These are phyloP conservation scores for Notamacropus eugenii DNA, from an alignment of 2,797 vertebrate genomes.

Conservation along the genomic window DNA sequence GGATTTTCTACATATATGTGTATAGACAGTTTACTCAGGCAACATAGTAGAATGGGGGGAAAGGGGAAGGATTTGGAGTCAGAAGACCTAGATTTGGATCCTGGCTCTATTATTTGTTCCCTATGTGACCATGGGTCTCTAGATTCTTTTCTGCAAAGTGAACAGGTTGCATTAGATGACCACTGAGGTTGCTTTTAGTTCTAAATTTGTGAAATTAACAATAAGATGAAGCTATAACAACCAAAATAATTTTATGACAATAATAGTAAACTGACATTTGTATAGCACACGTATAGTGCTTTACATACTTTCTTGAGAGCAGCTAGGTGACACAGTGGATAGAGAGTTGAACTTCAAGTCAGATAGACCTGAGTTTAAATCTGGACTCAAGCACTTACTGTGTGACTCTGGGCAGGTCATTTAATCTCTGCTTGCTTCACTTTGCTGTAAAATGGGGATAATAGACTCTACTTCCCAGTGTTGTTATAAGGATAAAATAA, in stretches of 20 bases:
- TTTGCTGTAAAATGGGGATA: background rate
- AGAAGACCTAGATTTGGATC: background rate
- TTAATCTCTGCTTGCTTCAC: background rate
- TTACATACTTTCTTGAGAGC: background rate
- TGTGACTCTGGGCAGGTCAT: background rate
- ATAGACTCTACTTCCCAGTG: background rate
- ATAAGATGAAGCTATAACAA: background rate
- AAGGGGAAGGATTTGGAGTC: background rate
- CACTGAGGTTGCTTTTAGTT: background rate
- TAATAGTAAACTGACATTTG: background rate
- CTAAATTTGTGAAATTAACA: background rate
- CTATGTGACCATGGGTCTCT: background rate
- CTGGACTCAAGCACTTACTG: background rate
- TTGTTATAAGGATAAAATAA: background rate
- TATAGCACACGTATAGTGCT: background rate
- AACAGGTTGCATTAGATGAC: background rate
- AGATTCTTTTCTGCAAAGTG: background rate
- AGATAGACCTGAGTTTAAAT: background rate
- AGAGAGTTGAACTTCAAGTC: background rate
- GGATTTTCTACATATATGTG: background rate
- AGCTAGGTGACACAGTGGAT: background rate
- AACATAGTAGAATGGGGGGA: background rate
- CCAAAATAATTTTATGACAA: background rate
- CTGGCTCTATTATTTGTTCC: background rate
- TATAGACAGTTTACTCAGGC: background rate